phyloP scores from a whole-genome alignment of 2,113 vertebrate genomes.

The Isurus oxyrinchus region DNA sequence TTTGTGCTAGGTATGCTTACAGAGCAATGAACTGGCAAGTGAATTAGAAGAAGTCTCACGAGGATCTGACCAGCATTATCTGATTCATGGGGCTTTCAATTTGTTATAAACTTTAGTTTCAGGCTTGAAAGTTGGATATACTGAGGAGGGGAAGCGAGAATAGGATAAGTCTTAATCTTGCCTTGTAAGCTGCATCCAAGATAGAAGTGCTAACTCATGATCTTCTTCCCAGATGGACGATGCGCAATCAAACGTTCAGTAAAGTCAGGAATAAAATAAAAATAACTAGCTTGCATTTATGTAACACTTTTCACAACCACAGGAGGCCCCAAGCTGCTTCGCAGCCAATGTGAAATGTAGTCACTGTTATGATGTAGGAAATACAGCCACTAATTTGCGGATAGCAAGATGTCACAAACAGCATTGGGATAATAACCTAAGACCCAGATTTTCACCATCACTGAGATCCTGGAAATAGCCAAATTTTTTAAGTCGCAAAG shows the following conservation, averaged over 20 bases:
- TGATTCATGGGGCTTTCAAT: neutral
- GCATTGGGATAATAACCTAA: neutral
- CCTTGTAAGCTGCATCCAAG: neutral
- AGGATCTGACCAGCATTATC: neutral
- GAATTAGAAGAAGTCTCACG: neutral
- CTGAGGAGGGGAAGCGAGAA: neutral
- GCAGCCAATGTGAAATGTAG: neutral
- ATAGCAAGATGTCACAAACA: neutral
- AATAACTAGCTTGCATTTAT: too few relatives aligned
- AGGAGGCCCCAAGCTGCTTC: neutral
- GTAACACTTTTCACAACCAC: too few relatives aligned
- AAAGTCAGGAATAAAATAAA: neutral
- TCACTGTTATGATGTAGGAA: neutral
- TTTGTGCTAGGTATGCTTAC: neutral
- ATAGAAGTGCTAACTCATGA: neutral
- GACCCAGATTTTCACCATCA: too few relatives aligned
- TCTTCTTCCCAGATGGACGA: neutral
- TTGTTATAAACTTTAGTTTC: neutral
- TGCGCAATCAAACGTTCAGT: neutral
- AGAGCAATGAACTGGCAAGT: neutral
- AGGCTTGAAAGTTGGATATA: neutral
- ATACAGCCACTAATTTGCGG: neutral
- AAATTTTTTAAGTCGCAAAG: too few relatives aligned
- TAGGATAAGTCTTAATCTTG: neutral
- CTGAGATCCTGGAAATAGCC: too few relatives aligned